Conservation (phyloP, 2,888 invertebrate genomes). For the Watsonalla cultraria region DNA sequence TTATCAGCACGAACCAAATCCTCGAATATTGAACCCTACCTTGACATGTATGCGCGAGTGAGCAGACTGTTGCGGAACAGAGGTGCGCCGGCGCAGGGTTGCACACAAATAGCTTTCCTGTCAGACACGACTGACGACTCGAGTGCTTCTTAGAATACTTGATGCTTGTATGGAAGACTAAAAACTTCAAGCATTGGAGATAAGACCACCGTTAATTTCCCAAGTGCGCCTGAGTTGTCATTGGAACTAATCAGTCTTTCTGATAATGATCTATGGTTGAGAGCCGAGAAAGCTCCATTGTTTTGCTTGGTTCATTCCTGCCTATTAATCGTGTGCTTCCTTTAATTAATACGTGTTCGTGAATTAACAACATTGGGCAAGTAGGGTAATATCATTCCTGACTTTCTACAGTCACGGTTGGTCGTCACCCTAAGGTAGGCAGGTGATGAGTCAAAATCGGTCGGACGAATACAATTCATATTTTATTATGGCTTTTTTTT, state of each 20-base stretch:
- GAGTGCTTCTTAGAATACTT: constrained; percentile 65
- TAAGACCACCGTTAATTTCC: constrained; percentile 34
- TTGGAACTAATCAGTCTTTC: background rate
- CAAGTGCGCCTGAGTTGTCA: constrained; percentile 10
- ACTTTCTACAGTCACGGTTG: constrained; percentile 55
- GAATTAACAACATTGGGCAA: constrained; percentile 42
- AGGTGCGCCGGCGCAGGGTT: constrained; percentile 64
- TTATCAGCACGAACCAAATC: constrained; percentile 63
- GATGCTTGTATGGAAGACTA: constrained; percentile 29
- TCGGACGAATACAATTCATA: background rate
- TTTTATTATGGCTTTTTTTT: no score
- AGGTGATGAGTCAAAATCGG: constrained; percentile 25
- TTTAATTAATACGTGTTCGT: constrained; percentile 48
- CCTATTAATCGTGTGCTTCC: constrained; percentile 34
- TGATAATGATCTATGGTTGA: background rate
- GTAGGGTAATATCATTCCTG: constrained; percentile 36
- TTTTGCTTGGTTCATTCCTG: constrained; percentile 22
- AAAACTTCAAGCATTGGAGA: constrained; percentile 22
- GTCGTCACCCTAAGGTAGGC: constrained; percentile 32
- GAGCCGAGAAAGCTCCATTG: constrained; percentile 23
- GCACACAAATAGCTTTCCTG: constrained; percentile 71
- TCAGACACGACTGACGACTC: constrained; percentile 39
- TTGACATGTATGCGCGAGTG: constrained; percentile 74
- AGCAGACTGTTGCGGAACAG: constrained; percentile 60
- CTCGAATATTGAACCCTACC: constrained; percentile 78